Evolutionary conservation across 2,797 vertebrate species (phyloP), one percentile per base, ranked within the genome.

Genomic region (Enteromius anoplus): DNA sequence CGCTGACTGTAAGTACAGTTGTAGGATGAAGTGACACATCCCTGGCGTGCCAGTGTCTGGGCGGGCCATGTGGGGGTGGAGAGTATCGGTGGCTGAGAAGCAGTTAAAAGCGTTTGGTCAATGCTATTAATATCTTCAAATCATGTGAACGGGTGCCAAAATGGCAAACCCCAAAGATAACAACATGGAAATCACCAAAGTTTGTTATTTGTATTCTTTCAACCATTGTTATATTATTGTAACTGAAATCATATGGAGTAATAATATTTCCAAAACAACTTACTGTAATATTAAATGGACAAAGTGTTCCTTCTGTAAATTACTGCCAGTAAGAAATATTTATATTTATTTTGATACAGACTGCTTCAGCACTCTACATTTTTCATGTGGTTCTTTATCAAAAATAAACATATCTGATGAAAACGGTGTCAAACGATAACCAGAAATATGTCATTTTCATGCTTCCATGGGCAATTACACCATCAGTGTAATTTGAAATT

Each of bases 1-100:
- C 75, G 58, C 55, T 88, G 88, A 64, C 86, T 83, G 68, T 75
- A 83, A 81, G 80, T 86, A 85, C 82, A 83, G 86, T 87, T 86
- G 85, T 64, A 58, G 71, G 62, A 62, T 68, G 37, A 66, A 58
- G 51, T 79, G 83, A 79, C 82, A 84, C 69, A 85, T 82, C 83
- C 53, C 49, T 78, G 71, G 80, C 75, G 68, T 88, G 86, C 82
- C 73, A 81, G 83, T 82, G 73, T 72, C 75, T 85, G 83, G 87
- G 87, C 75, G 85, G 81, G 82, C 65, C 77, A 68, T 42, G 40
- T 45, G 15, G 29, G 75, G 42, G 49, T 66, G 47, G 82, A 87
- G 81, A 70, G 32, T 76, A 87, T 85, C 77, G 75, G 66, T 80
- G 75, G 21, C 85, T 77, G 75, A 83, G 65, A 71, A 69, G 77